phyloP scores from a whole-genome alignment of 1,140 invertebrate genomes.

The Cydia fagiglandana region DNA sequence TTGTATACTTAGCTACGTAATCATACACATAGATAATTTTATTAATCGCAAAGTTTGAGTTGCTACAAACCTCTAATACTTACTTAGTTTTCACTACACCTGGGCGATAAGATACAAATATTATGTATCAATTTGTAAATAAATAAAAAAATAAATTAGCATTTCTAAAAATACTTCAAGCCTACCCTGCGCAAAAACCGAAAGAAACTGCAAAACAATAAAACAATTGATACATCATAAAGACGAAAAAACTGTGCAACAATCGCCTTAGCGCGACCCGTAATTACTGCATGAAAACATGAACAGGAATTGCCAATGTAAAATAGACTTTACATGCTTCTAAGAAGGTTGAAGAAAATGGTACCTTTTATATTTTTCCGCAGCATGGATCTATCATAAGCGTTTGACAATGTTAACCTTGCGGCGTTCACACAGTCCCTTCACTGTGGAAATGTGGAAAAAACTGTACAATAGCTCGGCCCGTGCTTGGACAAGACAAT shows the following conservation, averaged over 20 bases:
- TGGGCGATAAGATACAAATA: too few relatives aligned
- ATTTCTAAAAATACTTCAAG: not conserved
- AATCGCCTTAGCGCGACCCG: conserved; percentile 35
- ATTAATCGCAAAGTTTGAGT: not conserved
- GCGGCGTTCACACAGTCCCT: conserved; percentile 73
- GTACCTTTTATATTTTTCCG: conserved; percentile 39
- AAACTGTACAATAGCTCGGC: conserved; percentile 68
- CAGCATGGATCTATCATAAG: conserved; percentile 58
- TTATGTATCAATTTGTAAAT: not conserved
- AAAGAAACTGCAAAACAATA: conserved; percentile 28
- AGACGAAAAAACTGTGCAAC: conserved; percentile 49
- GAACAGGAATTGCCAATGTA: not conserved
- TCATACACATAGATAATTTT: not conserved
- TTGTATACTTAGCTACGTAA: not conserved
- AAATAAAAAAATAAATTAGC: not conserved
- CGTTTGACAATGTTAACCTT: conserved; percentile 71
- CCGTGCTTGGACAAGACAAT: conserved; percentile 70
- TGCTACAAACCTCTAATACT: not conserved
- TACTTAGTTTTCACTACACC: too few relatives aligned
- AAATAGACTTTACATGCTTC: not conserved
- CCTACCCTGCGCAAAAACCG: not conserved
- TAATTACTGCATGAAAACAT: conserved; percentile 16
- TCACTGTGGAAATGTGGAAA: conserved; percentile 74
- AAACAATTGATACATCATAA: conserved; percentile 43
- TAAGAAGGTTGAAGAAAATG: not conserved